phyloP scores from a whole-genome alignment of 2,113 vertebrate genomes.

The Agelaius phoeniceus region DNA sequence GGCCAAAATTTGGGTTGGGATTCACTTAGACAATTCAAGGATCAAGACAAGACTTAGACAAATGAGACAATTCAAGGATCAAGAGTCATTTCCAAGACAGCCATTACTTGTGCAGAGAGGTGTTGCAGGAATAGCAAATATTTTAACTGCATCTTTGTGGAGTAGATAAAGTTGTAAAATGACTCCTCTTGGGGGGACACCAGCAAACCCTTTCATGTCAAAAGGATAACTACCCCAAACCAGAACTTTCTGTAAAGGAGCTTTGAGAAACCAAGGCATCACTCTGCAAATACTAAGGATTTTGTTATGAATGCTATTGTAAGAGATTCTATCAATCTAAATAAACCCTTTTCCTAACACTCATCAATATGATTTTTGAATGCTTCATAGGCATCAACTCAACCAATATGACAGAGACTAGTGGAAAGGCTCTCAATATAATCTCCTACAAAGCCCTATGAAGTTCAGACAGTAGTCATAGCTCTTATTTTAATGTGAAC shows the following conservation, averaged over 20 bases:
- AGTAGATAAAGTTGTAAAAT: background rate
- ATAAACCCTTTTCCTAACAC: background rate
- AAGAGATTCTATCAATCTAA: background rate
- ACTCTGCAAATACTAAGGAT: background rate
- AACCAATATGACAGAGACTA: background rate
- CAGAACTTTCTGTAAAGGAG: background rate
- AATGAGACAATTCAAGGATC: background rate
- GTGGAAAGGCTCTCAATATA: background rate
- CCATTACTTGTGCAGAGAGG: background rate
- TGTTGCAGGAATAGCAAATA: background rate
- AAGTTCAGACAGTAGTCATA: background rate
- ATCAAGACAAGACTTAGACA: background rate
- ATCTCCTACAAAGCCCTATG: background rate
- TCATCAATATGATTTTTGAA: background rate
- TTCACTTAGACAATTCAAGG: background rate
- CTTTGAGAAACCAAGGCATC: background rate
- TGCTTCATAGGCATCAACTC: background rate
- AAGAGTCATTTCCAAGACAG: background rate
- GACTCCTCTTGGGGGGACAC: background rate
- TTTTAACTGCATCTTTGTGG: background rate
- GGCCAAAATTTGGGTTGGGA: background rate
- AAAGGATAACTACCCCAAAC: background rate
- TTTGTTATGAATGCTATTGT: background rate
- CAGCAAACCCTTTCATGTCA: background rate
- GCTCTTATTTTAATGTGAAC: slow-evolving; percentile 3